Conservation (phyloP, 1,140 invertebrate species). For the Homalodisca vitripennis region DNA sequence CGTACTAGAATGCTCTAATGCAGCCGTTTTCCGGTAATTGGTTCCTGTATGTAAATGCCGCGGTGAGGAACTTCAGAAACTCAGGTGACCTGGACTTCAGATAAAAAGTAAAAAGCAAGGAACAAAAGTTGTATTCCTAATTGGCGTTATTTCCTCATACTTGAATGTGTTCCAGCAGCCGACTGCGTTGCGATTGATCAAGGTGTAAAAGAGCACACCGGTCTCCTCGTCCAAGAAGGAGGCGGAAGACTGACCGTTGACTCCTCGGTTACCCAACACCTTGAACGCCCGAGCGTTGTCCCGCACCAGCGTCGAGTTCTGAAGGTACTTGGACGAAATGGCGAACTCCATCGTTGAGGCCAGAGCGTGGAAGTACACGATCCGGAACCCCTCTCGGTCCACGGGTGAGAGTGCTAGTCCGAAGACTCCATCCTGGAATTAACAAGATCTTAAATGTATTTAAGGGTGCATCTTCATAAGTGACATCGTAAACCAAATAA, state of each 20-base stretch:
- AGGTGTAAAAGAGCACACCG: constrained; percentile 70
- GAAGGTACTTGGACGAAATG: constrained; percentile 61
- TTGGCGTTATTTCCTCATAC: constrained; percentile 20
- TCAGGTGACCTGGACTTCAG: neutral
- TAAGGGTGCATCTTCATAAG: too few relatives aligned
- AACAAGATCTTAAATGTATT: neutral
- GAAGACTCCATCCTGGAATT: constrained; percentile 61
- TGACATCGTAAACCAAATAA: too few relatives aligned
- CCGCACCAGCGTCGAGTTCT: constrained; percentile 60
- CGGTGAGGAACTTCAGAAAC: too few relatives aligned
- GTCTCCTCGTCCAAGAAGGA: constrained; percentile 69
- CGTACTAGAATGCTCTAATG: too few relatives aligned
- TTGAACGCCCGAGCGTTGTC: constrained; percentile 64
- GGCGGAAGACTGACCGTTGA: constrained; percentile 68
- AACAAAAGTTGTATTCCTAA: neutral
- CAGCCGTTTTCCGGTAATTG: too few relatives aligned
- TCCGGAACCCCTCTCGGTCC: constrained; percentile 60
- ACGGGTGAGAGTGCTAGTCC: constrained; percentile 63
- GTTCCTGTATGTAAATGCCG: too few relatives aligned
- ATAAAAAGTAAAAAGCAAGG: neutral
- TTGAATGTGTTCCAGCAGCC: constrained; percentile 72
- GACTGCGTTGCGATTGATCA: constrained; percentile 70
- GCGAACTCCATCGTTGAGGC: constrained; percentile 70
- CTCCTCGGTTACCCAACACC: constrained; percentile 63
- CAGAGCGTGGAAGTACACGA: constrained; percentile 73